These are phyloP conservation scores for Eidolon dupreanum DNA, from an alignment of 2,797 vertebrate species.

Conservation along the genomic window DNA sequence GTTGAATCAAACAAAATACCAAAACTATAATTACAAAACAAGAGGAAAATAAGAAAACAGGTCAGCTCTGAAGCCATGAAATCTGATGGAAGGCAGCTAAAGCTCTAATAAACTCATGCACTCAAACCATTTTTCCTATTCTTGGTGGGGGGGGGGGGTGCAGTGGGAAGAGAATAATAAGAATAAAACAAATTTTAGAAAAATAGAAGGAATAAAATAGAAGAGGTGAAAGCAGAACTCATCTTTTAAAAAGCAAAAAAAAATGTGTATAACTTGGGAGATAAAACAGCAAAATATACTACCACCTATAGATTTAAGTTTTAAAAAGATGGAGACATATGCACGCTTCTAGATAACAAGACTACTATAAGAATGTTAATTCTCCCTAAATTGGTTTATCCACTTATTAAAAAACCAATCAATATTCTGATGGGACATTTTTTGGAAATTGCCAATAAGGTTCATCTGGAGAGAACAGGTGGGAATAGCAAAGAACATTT, in stretches of 20 bases:
- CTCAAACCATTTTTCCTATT: not conserved
- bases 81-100: not conserved
- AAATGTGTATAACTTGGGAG: not conserved
- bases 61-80: not conserved
- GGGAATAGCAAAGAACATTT: conserved; percentile 37
- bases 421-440: conserved; percentile 31
- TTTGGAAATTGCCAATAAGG: not conserved
- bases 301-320: not conserved
- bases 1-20: not conserved
- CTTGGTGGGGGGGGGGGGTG: not conserved
- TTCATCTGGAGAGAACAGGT: conserved; percentile 22
- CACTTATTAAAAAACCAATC: conserved; percentile 42
- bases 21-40: not conserved
- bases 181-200: not conserved
- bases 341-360: not conserved
- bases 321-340: conserved; percentile 8
- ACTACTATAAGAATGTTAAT: not conserved
- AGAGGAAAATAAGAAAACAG: not conserved
- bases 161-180: not conserved
- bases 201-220: not conserved
- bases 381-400: not conserved
- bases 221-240: not conserved
- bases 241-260: not conserved
- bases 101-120: not conserved
- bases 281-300: not conserved